phyloP scores from a whole-genome alignment of 2,797 vertebrate species.

The Oreochromis mossambicus region DNA sequence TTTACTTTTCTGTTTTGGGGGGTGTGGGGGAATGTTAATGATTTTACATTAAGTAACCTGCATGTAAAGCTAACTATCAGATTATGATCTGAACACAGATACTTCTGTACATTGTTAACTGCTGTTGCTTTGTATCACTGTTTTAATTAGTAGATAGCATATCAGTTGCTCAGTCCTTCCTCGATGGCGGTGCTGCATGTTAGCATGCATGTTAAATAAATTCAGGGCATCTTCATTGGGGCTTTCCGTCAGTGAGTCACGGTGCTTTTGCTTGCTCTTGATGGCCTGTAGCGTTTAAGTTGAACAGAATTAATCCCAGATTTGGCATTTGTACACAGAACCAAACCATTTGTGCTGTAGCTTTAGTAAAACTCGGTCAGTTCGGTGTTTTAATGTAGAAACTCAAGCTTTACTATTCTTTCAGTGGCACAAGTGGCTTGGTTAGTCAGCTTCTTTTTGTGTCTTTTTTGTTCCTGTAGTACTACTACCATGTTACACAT shows the following conservation, averaged over 20 bases:
- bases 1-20: neutral
- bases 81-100: neutral
- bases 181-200: neutral
- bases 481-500: neutral
- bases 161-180: neutral
- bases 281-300: neutral
- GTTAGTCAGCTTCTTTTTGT: neutral
- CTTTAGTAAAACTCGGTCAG: neutral
- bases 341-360: neutral
- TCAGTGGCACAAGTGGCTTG: neutral
- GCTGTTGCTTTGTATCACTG: neutral
- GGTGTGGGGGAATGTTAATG: neutral
- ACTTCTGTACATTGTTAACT: neutral
- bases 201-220: neutral
- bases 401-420: neutral
- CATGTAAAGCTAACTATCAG: neutral
- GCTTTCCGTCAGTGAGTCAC: neutral
- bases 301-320: neutral
- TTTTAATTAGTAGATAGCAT: slow-evolving; percentile 1
- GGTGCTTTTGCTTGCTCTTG: neutral
- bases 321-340: neutral
- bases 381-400: neutral
- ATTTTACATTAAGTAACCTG: neutral
- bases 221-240: neutral
- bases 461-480: neutral